Percentiles rank a stretch among this genome's conserved stretches.
These are phyloP conservation scores for Galendromus occidentalis DNA, from an alignment of 1,140 invertebrate genomes.

Conservation along the genomic window DNA sequence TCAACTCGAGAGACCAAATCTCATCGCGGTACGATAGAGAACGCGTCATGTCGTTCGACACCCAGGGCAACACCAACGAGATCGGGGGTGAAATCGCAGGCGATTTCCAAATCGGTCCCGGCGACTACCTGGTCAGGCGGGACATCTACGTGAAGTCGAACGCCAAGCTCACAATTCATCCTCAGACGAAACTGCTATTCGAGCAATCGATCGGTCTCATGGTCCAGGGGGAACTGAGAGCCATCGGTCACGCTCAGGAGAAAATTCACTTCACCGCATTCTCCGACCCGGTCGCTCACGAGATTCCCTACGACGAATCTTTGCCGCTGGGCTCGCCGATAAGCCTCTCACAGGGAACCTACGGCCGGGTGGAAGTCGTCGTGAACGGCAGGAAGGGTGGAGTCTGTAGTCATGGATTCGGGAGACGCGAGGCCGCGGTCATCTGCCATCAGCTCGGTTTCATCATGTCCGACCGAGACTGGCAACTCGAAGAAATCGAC, in stretches of 20 bases:
- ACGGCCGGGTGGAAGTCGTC: slow-evolving; percentile 39
- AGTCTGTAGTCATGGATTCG: slow-evolving; percentile 91
- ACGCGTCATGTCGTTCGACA: slow-evolving; percentile 18
- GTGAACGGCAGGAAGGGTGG: slow-evolving; percentile 73
- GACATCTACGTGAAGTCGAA: slow-evolving; percentile 78
- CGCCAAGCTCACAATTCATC: slow-evolving; percentile 51
- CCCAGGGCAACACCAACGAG: slow-evolving; percentile 22
- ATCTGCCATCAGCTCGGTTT: slow-evolving; percentile 88
- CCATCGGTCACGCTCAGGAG: slow-evolving; percentile 17
- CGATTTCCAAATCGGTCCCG: slow-evolving; percentile 45
- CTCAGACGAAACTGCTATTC: slow-evolving; percentile 59
- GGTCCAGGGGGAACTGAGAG: slow-evolving; percentile 67
- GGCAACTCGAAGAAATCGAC: slow-evolving; percentile 55
- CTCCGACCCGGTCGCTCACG: neutral
- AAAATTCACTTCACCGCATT: slow-evolving; percentile 9
- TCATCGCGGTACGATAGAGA: slow-evolving; percentile 21
- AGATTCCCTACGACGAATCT: neutral
- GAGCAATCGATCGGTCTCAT: slow-evolving; percentile 85
- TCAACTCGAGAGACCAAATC: slow-evolving; percentile 20
- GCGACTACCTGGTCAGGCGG: slow-evolving; percentile 57
- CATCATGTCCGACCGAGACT: slow-evolving; percentile 75
- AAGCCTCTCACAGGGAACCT: slow-evolving; percentile 19
- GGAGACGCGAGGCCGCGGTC: slow-evolving; percentile 64
- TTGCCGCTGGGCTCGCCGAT: neutral
- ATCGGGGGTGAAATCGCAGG: slow-evolving; percentile 77